phyloP scores from a whole-genome alignment of 2,797 vertebrate species.

The Epinephelus malabaricus region DNA sequence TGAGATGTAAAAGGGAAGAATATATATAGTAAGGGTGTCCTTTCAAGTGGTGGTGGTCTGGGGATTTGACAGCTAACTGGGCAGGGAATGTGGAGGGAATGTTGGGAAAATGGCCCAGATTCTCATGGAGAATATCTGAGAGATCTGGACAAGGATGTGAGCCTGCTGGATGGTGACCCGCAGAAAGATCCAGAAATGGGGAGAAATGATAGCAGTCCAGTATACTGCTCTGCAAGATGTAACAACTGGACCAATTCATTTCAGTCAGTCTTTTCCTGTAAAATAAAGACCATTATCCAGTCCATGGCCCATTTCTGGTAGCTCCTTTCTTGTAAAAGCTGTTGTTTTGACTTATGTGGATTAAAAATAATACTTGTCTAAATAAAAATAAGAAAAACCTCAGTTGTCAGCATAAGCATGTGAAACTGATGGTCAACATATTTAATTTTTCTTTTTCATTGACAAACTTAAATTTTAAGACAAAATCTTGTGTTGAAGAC shows the following conservation, averaged over 20 bases:
- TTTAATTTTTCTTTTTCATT: not conserved
- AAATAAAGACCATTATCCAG: not conserved
- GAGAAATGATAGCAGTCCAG: slow-evolving; percentile 5
- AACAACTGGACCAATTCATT: not conserved
- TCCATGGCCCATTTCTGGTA: not conserved
- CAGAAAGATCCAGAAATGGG: slow-evolving; percentile 17
- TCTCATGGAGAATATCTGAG: slow-evolving; percentile 38
- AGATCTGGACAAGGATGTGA: slow-evolving; percentile 48
- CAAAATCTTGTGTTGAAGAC: not conserved
- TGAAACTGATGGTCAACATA: not conserved
- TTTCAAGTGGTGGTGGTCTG: slow-evolving; percentile 48
- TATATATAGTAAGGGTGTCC: slow-evolving; percentile 15
- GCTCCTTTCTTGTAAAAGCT: not conserved
- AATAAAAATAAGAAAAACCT: not conserved
- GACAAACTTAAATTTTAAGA: not conserved
- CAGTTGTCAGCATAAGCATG: not conserved
- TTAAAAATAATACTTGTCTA: not conserved
- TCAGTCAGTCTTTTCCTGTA: not conserved
- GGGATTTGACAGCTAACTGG: slow-evolving; percentile 48
- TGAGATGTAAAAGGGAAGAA: slow-evolving; percentile 21
- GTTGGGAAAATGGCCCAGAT: slow-evolving; percentile 53
- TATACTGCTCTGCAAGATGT: not conserved
- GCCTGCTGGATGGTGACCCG: slow-evolving; percentile 24
- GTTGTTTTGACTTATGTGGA: too few relatives aligned
- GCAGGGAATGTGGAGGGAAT: slow-evolving; percentile 9